phyloP scores from a whole-genome alignment of 1,140 invertebrate genomes.

The Dreissena polymorpha region DNA sequence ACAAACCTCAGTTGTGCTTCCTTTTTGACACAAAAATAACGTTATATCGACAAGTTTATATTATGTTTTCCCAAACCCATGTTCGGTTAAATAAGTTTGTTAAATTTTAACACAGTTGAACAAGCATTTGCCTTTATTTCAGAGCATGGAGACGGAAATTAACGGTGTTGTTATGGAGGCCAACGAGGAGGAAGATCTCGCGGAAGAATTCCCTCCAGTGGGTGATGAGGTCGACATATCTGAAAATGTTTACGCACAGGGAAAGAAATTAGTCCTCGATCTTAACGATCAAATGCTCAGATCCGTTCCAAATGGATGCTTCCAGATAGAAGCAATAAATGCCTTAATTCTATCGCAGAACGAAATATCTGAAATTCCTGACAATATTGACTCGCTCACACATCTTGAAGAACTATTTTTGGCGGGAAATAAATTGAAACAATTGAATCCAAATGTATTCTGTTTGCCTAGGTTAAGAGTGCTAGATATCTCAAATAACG shows the following conservation, averaged over 20 bases:
- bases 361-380: constrained; percentile 67
- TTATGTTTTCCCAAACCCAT: no score
- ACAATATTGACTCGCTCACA: constrained; percentile 62
- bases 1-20: no score
- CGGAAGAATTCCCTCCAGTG: constrained; percentile 37
- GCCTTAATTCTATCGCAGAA: constrained; percentile 71
- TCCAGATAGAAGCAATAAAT: constrained; percentile 64
- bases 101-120: no score
- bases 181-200: constrained; percentile 7
- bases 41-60: no score
- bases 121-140: no score
- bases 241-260: constrained; percentile 56
- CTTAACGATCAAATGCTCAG: constrained; percentile 58
- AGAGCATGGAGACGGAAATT: no score
- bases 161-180: constrained; percentile 3
- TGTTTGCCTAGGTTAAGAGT: constrained; percentile 65
- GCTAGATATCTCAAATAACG: constrained; percentile 74
- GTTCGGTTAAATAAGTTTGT: no score
- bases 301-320: constrained; percentile 62
- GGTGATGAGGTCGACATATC: constrained; percentile 51
- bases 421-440: constrained; percentile 67
- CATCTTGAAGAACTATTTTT: constrained; percentile 70
- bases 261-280: constrained; percentile 66
- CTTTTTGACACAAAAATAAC: no score
- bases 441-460: constrained; percentile 65